Evolutionary conservation across 2,797 vertebrate species (phyloP).

Genomic region (Microctenopoma stevenorrisi): DNA sequence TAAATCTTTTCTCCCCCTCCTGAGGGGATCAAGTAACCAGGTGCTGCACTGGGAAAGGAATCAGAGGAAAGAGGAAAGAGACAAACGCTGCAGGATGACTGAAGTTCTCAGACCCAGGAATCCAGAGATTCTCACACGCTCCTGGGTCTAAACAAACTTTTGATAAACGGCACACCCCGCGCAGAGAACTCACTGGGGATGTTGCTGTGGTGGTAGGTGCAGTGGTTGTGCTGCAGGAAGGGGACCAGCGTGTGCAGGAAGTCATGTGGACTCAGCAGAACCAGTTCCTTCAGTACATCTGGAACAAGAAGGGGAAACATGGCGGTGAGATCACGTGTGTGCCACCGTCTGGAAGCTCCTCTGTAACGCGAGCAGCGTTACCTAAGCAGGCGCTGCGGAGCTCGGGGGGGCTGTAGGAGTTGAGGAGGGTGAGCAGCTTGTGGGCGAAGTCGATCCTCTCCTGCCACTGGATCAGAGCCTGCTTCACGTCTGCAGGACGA

Average conservation of each 20-base stretch:
- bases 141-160: too few relatives aligned
- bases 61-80: too few relatives aligned
- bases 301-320: constrained; percentile 49
- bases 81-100: too few relatives aligned
- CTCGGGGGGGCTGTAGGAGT: constrained; percentile 98
- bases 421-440: constrained; percentile 96
- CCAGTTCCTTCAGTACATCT: constrained; percentile 98
- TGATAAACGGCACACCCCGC: too few relatives aligned
- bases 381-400: constrained; percentile 95
- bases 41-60: too few relatives aligned
- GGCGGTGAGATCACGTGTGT: too few relatives aligned
- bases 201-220: constrained; percentile 98
- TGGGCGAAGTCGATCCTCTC: constrained; percentile 99
- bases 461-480: constrained; percentile 99
- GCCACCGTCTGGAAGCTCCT: too few relatives aligned
- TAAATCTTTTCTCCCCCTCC: too few relatives aligned
- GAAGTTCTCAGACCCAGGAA: too few relatives aligned
- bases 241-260: constrained; percentile 99
- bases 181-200: constrained; percentile 90
- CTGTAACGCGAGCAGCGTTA: constrained; percentile 57
- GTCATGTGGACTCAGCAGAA: constrained; percentile 97
- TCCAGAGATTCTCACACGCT: too few relatives aligned
- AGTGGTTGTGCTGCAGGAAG: constrained; percentile 99
- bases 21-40: too few relatives aligned
- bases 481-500: constrained; percentile 91